phyloP scores from a whole-genome alignment of 2,888 invertebrate genomes.

The Neria commutata region DNA sequence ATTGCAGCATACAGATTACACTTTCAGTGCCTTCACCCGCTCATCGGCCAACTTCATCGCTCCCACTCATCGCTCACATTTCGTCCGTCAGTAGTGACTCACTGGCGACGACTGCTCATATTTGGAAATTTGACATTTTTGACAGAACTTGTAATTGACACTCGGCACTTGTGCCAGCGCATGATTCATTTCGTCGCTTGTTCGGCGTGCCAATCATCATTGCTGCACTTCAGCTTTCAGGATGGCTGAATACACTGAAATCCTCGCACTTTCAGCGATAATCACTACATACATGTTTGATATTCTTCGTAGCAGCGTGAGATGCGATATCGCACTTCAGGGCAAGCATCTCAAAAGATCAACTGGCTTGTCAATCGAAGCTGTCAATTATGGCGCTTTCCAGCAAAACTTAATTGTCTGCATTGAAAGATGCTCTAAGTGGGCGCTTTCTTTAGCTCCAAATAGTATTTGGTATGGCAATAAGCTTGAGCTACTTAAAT shows the following conservation, averaged over 20 bases:
- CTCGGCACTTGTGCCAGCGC: constrained; percentile 47
- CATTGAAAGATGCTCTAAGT: too few species aligned
- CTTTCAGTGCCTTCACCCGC: background rate
- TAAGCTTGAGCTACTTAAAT: too few species aligned
- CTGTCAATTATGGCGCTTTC: too few species aligned
- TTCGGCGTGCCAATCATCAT: constrained; percentile 29
- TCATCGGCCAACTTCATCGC: background rate
- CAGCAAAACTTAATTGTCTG: too few species aligned
- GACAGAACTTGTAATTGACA: constrained; percentile 58
- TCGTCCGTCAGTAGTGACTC: too few species aligned
- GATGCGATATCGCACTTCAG: too few species aligned
- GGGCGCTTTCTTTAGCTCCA: too few species aligned
- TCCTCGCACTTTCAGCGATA: constrained; percentile 1
- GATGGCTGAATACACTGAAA: background rate
- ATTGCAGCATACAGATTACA: background rate
- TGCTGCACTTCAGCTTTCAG: background rate
- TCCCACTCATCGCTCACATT: background rate
- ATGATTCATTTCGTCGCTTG: constrained; percentile 59
- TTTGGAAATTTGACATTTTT: constrained; percentile 56
- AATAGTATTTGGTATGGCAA: too few species aligned
- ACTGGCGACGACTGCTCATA: constrained; percentile 37
- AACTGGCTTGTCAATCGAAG: constrained; percentile 13
- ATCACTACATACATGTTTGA: too few species aligned
- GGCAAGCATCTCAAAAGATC: too few species aligned
- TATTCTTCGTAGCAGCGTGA: too few species aligned